These are phyloP conservation scores for Engystomops pustulosus DNA, from an alignment of 2,113 vertebrate genomes.

Conservation along the genomic window DNA sequence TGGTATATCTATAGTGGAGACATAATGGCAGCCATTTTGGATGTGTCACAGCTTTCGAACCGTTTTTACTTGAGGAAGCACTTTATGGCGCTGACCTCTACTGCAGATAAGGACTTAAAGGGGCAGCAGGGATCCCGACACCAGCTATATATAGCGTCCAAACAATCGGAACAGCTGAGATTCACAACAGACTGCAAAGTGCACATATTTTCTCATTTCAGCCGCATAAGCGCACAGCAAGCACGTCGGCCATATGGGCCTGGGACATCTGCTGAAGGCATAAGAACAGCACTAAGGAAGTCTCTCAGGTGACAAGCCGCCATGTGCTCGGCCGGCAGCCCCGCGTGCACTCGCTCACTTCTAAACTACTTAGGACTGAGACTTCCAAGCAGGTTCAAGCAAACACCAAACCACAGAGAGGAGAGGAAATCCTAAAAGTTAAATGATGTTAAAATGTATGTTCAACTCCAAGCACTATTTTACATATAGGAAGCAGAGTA, in stretches of 20 bases:
- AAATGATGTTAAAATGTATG: not conserved
- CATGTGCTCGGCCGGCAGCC: not conserved
- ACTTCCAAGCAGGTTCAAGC: conserved; percentile 4
- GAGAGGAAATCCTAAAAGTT: too few species aligned
- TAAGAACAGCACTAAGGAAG: conserved; percentile 40
- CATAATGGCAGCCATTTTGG: not conserved
- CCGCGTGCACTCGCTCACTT: not conserved
- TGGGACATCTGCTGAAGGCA: conserved; percentile 50
- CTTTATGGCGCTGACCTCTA: not conserved
- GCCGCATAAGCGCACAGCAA: conserved; percentile 51
- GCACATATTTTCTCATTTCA: conserved; percentile 47
- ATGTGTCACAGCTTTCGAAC: too few species aligned
- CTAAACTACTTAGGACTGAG: not conserved
- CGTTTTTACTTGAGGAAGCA: too few species aligned
- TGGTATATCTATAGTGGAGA: too few species aligned
- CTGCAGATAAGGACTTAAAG: too few species aligned
- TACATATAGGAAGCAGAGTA: not conserved
- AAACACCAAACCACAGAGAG: not conserved
- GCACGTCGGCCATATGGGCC: conserved; percentile 35
- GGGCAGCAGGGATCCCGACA: not conserved
- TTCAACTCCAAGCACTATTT: not conserved
- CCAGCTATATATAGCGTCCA: conserved; percentile 25
- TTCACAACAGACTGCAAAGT: conserved; percentile 34
- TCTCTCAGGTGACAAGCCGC: conserved; percentile 36
- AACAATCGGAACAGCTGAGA: conserved; percentile 49